A percentile compares a stretch with the other conserved stretches of the same genome.
phyloP scores from a whole-genome alignment of 1,140 invertebrate species.

The Scaptomyza graminum region DNA sequence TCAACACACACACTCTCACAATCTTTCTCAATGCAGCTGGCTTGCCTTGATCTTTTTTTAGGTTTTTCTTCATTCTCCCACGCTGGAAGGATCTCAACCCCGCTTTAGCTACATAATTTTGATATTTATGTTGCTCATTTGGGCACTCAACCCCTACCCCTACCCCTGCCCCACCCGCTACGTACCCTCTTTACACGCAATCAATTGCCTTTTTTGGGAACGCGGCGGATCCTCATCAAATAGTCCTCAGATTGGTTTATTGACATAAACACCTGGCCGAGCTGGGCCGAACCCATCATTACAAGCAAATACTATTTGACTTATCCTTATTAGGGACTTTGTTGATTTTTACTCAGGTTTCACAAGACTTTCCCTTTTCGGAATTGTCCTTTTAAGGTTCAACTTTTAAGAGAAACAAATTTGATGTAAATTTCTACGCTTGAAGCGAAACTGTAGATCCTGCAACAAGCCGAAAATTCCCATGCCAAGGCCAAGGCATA shows the following conservation, averaged over 20 bases:
- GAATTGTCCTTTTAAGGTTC: background rate
- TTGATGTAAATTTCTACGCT: background rate
- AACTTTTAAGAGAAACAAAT: background rate
- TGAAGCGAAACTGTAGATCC: background rate
- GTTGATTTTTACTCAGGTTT: conserved; percentile 17
- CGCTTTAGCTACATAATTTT: conserved; percentile 59
- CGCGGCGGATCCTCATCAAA: conserved; percentile 64
- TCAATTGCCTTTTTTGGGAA: conserved; percentile 22
- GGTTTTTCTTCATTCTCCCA: conserved; percentile 54
- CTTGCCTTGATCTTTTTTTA: conserved; percentile 8
- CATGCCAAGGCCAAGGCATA: conserved; percentile 16
- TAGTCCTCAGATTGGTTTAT: conserved; percentile 40
- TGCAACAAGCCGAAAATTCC: too few species aligned
- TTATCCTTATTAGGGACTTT: conserved; percentile 12
- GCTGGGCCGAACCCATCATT: too few species aligned
- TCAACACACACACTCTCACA: too few species aligned
- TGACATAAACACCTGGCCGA: conserved; percentile 77
- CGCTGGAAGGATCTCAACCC: conserved; percentile 61
- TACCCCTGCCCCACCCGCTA: too few species aligned
- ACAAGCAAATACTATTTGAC: conserved; percentile 52
- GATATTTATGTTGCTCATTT: conserved; percentile 46
- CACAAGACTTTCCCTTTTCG: conserved; percentile 18
- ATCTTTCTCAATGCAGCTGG: background rate
- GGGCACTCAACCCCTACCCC: background rate
- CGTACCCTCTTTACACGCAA: conserved; percentile 27